Base-by-base conservation (phyloP, 2,888 invertebrate genomes). In the Cynaeus angustus region DNA sequence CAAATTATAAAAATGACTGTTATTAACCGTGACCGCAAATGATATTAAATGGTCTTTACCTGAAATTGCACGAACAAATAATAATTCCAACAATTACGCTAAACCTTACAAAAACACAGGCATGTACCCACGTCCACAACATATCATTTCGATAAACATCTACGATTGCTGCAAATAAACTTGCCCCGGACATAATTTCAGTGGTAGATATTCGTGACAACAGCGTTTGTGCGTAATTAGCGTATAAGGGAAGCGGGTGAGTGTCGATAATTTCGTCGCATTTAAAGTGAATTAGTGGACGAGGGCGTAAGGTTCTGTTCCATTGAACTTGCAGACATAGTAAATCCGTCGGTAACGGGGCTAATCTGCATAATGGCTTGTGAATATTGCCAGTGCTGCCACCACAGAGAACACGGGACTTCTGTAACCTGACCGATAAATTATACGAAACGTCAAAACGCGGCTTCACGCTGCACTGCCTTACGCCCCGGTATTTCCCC, bases 331-430 rank as follows among this genome's bases (percentile, higher is more conserved):
- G 76, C 74, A 75, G 75, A 78, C 76, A 77, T 72, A 69, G 72
- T 76, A 75, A 75, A 74, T 73, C 72, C 72, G 66, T 68, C 65
- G 67, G 72, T 73, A 68, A 73, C 69, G 70, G 70, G 68, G 62
- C 76, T 80, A 79, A 80, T 80, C 79, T 80, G 79, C 79, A 79
- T 80, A 80, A 79, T 78, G 79, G 79, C 74, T 78, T 77, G 78
- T 78, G 79, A 78, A 80, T 80, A 80, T 80, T 78, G 79, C 72
- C 67, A 52, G 73, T 71, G 74, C 70, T 66, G 69, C 74, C 71
- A 68, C 59, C 68, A 61, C 64, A 45, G 64, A 70, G 75, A 71
- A 72, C 71, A 72, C 73, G 72, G 73, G 72, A 73, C 75, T 72
- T 75, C 75, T 73, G 68, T 70, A 74, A 74, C 74, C 74, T 56